Conservation (phyloP, 2,888 invertebrate genomes). For the Chymomyza amoena region DNA sequence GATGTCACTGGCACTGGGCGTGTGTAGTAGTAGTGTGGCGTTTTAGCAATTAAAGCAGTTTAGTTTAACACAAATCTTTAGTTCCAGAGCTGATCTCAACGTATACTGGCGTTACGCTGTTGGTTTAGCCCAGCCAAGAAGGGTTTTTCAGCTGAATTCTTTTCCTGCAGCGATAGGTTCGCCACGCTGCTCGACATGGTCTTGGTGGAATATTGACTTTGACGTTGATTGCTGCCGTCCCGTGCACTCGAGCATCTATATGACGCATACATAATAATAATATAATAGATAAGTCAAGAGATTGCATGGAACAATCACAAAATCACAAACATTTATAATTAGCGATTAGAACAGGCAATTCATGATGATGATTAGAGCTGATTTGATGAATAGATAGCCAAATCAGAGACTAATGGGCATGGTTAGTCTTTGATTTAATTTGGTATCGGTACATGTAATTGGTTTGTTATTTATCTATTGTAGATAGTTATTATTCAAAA, state of each 20-base stretch:
- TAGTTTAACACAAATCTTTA: slow-evolving; percentile 4
- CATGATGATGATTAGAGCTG: slow-evolving; percentile 16
- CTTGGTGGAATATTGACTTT: slow-evolving; percentile 78
- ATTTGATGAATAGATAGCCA: slow-evolving; percentile 10
- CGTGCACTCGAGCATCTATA: slow-evolving; percentile 72
- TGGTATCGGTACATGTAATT: slow-evolving; percentile 51
- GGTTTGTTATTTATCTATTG: not conserved
- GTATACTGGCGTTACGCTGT: slow-evolving; percentile 51
- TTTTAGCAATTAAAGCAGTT: not conserved
- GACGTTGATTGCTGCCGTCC: slow-evolving; percentile 73
- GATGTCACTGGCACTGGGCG: slow-evolving; percentile 47
- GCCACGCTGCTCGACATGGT: slow-evolving; percentile 76
- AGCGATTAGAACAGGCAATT: not conserved
- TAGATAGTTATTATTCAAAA: slow-evolving; percentile 4
- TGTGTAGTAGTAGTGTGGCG: slow-evolving; percentile 4
- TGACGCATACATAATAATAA: not conserved
- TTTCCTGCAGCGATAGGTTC: slow-evolving; percentile 65
- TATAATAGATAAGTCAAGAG: slow-evolving; percentile 25
- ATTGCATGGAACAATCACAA: slow-evolving; percentile 6
- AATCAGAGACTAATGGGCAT: not conserved
- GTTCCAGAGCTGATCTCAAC: slow-evolving; percentile 15
- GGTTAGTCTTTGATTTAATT: slow-evolving; percentile 28
- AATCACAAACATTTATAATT: not conserved
- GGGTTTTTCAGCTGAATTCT: slow-evolving; percentile 67
- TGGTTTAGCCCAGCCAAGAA: slow-evolving; percentile 50